Base-by-base conservation (phyloP, 2,888 invertebrate genomes). In the Plemyria rubiginata region DNA sequence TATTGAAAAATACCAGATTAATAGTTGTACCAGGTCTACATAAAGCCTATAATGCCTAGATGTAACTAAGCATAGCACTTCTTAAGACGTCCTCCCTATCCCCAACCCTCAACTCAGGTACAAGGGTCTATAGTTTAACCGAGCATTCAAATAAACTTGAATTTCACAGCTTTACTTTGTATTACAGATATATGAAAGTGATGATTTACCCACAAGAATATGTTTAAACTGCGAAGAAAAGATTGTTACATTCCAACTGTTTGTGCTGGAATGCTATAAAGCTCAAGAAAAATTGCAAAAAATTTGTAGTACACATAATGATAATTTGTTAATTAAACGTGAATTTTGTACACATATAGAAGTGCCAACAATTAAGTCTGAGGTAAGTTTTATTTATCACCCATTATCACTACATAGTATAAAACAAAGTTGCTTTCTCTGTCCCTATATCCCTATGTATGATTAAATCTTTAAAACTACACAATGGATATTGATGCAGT, bases 141-240 rank as follows among this genome's bases (percentile, higher is more conserved):
- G n/a, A n/a, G n/a, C n/a, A n/a, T n/a, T n/a, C n/a, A n/a, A n/a
- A n/a, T n/a, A 15, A 15, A 32, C 32, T 6, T 32, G 32, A 32
- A 32, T 32, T 32, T 8, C 15, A 29, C 22, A 58, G 13, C 46
- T 29, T 45, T 28, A 16, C 13, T 11, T 28, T 41, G 56, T 5
- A 29, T 82, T 86, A 43, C 77, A 92, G 92, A 69, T 92, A 28
- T 79, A 73, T 76, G 87, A 88, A 58, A 80, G 75, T 73, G 90
- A 92, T 66, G 79, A 76, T 50, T 77, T 92, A 62, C 90, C 92
- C 12, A 88, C 90, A 41, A 89, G 79, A 71, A 83, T 92, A 58
- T 92, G 92, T 68, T 67, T 90, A 13, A 86, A 84, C 62, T 92
- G 92, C 79, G 91, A 92, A 77, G 92, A 92, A 65, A 92, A 85